Conservation (phyloP, 2,888 invertebrate genomes). For the Volucella inanis region DNA sequence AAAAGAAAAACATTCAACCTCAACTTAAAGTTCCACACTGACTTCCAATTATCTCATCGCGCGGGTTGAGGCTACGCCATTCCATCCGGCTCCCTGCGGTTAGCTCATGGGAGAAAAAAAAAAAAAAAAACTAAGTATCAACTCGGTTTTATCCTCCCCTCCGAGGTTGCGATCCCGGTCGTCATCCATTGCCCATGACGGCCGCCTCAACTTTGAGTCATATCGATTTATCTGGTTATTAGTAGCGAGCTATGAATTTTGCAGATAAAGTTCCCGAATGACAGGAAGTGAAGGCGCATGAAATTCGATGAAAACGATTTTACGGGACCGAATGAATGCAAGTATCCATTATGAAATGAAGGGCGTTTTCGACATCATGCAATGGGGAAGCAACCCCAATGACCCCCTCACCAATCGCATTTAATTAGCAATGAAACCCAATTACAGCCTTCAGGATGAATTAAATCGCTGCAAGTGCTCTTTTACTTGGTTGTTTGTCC, state of each 20-base stretch:
- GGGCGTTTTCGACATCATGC: conserved; percentile 30
- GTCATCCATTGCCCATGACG: background rate
- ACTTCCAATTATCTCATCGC: conserved; percentile 66
- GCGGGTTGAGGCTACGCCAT: conserved; percentile 42
- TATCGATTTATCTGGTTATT: conserved; percentile 72
- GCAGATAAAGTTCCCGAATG: conserved; percentile 49
- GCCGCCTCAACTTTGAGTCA: conserved; percentile 53
- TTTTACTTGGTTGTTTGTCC: conserved; percentile 27
- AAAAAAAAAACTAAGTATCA: conserved; percentile 66
- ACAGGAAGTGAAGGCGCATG: conserved; percentile 31
- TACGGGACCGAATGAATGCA: background rate
- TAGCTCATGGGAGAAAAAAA: conserved; percentile 31
- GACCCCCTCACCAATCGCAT: conserved; percentile 60
- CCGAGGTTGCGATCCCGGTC: too few relatives aligned
- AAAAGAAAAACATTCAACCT: conserved; percentile 64
- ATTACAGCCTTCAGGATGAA: conserved; percentile 70
- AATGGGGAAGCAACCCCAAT: too few relatives aligned
- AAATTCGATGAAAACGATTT: conserved; percentile 21
- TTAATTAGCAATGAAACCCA: conserved; percentile 67
- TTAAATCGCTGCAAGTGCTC: conserved; percentile 50
- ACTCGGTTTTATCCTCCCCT: conserved; percentile 26
- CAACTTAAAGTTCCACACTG: conserved; percentile 57
- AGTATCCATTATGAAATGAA: conserved; percentile 18
- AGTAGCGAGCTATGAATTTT: conserved; percentile 46
- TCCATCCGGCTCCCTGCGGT: conserved; percentile 68